Base-by-base conservation (phyloP, 2,888 invertebrate genomes). In the Cerastoderma edule region DNA sequence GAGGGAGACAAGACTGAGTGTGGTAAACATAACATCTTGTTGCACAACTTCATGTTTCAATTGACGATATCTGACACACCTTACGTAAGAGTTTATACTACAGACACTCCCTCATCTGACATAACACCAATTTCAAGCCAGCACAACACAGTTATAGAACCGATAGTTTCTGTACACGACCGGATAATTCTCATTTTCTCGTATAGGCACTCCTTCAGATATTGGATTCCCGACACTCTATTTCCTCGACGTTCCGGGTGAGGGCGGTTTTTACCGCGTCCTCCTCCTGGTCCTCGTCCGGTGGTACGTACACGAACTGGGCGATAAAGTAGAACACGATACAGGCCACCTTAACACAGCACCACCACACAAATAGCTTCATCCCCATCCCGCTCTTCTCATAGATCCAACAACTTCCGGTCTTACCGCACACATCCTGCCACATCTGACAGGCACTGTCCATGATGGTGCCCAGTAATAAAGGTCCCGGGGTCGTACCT, bases 391-490 rank as follows among this genome's bases (percentile, higher is more conserved):
- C 75, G 0, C 78, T 78, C 64, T 83, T 81, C 64, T 80, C 72
- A 63, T 85, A 85, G 28, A 84, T 83, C 85, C 85, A 84, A 44
- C 85, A 85, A 46, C 67, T 77, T 33, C 85, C 85, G 28, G 67
- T 68, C 32, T 63, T 65, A 1, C 75, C 84, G 54, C 82, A 83
- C 2, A 78, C 22, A 27, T 82, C 69, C 33, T 85, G 84, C 85
- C 85, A 85, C 6, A 83, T 83, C 32, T 77, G 70, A 53, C 85
- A 85, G 13, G 85, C 80, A 65, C 84, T 83, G 76, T 85, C 85
- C 67, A 85, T 85, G 13, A 85, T 83, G 13, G 75, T 39, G 0
- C 85, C 85, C 27, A 85, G 74, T 74, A 85, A 79, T 5, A 85
- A 72, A 0, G 85, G 84, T 10, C 85, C 84, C 1, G 85, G 85